phyloP scores from a whole-genome alignment of 2,113 vertebrate genomes.

The Alouatta palliata region DNA sequence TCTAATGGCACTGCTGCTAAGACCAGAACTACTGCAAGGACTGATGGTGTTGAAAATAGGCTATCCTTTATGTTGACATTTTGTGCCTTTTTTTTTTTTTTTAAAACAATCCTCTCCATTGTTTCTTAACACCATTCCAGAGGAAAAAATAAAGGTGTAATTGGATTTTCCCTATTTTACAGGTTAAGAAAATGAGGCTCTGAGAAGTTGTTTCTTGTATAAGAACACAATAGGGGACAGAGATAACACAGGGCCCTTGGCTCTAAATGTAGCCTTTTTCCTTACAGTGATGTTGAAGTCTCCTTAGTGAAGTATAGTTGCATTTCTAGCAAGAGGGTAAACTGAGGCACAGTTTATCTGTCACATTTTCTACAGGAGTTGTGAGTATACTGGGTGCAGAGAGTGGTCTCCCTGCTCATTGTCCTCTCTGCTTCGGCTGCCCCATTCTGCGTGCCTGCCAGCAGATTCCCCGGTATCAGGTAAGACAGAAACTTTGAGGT shows the following conservation, averaged over 20 bases:
- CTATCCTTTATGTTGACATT: neutral
- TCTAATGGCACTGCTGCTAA: neutral
- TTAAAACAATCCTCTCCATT: neutral
- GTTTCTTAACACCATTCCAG: neutral
- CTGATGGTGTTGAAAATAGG: rapidly evolving
- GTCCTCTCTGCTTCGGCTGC: no score
- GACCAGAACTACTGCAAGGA: neutral
- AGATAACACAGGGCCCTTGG: neutral
- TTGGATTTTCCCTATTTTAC: neutral
- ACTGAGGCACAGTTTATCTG: neutral
- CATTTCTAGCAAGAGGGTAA: neutral
- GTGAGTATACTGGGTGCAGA: neutral
- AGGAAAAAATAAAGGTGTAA: neutral
- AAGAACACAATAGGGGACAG: neutral
- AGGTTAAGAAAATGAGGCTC: neutral
- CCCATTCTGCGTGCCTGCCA: neutral
- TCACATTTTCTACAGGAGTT: neutral
- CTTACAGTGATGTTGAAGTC: neutral
- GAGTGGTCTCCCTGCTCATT: neutral
- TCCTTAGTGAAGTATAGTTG: neutral
- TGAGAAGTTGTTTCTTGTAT: neutral
- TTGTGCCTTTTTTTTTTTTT: neutral
- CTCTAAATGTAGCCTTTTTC: neutral
- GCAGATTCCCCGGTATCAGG: neutral
- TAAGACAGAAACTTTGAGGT: neutral